phyloP scores from a whole-genome alignment of 2,888 invertebrate genomes.

The Hololepta plana region DNA sequence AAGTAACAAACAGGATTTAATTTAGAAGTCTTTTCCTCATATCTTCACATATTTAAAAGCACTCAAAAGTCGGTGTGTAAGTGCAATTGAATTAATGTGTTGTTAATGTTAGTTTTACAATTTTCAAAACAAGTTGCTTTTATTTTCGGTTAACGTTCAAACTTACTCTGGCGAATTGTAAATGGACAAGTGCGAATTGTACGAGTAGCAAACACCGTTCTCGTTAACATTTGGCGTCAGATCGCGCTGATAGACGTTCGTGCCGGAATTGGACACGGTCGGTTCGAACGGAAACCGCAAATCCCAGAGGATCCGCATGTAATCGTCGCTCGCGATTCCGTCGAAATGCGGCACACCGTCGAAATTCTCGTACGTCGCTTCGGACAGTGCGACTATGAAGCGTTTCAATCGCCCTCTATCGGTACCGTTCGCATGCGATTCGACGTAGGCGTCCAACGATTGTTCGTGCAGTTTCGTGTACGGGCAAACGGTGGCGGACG shows the following conservation, averaged over 20 bases:
- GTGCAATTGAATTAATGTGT: too few species aligned
- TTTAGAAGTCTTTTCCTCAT: not conserved
- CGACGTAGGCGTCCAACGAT: constrained; percentile 34
- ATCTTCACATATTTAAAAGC: not conserved
- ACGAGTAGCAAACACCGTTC: constrained; percentile 49
- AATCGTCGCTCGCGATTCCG: constrained; percentile 35
- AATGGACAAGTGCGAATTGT: constrained; percentile 44
- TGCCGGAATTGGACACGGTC: constrained; percentile 23
- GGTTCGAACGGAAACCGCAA: constrained; percentile 34
- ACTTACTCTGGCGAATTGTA: constrained; percentile 39
- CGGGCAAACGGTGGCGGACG: constrained; percentile 51
- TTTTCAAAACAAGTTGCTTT: not conserved
- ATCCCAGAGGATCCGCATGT: constrained; percentile 35
- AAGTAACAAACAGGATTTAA: too few species aligned
- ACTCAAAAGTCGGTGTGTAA: constrained; percentile 1
- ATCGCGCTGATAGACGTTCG: constrained; percentile 13
- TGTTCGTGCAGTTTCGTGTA: constrained; percentile 33
- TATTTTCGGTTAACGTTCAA: too few species aligned
- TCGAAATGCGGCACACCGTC: constrained; percentile 31
- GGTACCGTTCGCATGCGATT: too few species aligned
- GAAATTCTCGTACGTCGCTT: constrained; percentile 41
- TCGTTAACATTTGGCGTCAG: constrained; percentile 46
- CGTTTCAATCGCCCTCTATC: too few species aligned
- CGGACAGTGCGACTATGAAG: constrained; percentile 34
- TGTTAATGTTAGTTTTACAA: not conserved